Evolutionary conservation across 2,888 invertebrate species (phyloP), one percentile per base, ranked within the genome.

Genomic region (Ornithoptera priamus): DNA sequence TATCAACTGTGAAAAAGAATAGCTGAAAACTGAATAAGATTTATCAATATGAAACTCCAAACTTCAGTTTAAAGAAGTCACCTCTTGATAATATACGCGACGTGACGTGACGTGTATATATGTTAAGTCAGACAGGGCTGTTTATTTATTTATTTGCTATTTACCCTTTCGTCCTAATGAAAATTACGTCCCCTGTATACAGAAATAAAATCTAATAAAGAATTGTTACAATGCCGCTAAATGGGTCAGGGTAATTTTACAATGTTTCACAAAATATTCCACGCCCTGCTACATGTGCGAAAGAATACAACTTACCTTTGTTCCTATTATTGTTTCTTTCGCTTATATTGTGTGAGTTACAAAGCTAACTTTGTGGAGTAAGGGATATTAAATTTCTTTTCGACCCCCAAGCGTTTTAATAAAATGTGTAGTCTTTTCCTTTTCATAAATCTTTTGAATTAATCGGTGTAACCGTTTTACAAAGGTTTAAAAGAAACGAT

Each of bases 311-410:
- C 30, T 58, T 57, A 46, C 42, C 62, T 62, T 58, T 67, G 60
- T 67, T 36, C 61, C 24, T 60, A 67, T 57, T 42, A 69, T 69
- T 69, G 65, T 30, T 69, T 65, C 46, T 24, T 58, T 12, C 1
- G 50, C 58, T 65, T 69, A 60, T 62, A 65, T 36, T 69, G 62
- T 58, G 61, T 22, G 61, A 46, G 61, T 20, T 61, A 24, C 24
- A 57, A 60, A 60, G 50, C 22, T 53, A 65, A 63, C 65, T 69
- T 69, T 46, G 50, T 59, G 46, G 58, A 1, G 50, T 64, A 64
- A 36, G 59, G 59, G 22, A 42, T 61, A 69, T 69, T 69, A 68
- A 59, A 68, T 68, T 68, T 64, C 58, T 63, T 68, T 24, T 53
- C 17, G 50, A 15, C 15, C 5, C 30, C 50, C 17, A 50, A 18